phyloP scores from a whole-genome alignment of 2,797 vertebrate species.

The Lophotriccus pileatus region DNA sequence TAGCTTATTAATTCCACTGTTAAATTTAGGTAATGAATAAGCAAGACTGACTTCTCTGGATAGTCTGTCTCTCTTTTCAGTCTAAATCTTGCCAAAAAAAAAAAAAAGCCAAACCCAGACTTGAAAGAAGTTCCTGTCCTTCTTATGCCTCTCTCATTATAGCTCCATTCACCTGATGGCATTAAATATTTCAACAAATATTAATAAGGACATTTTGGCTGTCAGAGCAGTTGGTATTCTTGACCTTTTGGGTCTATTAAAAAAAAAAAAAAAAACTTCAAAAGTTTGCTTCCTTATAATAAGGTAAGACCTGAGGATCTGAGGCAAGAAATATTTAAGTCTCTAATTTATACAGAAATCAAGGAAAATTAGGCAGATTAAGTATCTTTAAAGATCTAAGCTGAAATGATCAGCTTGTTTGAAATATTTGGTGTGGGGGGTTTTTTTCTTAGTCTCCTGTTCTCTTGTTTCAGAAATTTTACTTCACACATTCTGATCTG shows the following conservation, averaged over 20 bases:
- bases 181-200: conserved; percentile 31
- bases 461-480: neutral
- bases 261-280: neutral
- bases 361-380: neutral
- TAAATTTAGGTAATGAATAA: conserved; percentile 4
- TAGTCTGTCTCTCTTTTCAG: neutral
- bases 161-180: neutral
- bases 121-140: conserved; percentile 21
- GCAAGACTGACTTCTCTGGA: neutral
- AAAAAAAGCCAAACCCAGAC: neutral
- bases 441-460: neutral
- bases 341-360: neutral
- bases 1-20: neutral
- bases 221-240: neutral
- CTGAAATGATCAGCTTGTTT: neutral
- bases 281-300: neutral
- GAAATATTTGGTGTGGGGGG: neutral
- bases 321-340: neutral
- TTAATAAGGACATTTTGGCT: neutral
- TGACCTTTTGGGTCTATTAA: neutral
- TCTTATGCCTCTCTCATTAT: neutral
- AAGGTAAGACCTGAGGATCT: neutral
- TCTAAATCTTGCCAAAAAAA: neutral
- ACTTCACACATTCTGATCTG: neutral
- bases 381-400: neutral